Conservation (phyloP, 2,797 vertebrate species). For the Lepidocolaptes lacrymiger region DNA sequence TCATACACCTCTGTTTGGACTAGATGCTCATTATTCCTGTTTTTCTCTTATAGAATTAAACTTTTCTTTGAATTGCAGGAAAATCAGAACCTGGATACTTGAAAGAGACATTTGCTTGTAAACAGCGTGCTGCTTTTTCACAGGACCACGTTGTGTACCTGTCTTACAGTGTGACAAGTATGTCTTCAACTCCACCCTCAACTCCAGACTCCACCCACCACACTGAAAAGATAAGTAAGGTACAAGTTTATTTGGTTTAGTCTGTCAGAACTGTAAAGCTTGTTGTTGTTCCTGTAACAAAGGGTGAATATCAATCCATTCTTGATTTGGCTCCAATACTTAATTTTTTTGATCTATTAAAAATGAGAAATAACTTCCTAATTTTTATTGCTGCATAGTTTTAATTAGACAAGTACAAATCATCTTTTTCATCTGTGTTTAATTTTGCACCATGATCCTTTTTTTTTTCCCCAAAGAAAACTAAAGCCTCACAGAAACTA, state of each 20-base stretch:
- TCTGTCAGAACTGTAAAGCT: not conserved
- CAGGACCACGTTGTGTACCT: not conserved
- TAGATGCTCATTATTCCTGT: not conserved
- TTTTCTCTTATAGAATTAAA: not conserved
- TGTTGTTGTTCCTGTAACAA: not conserved
- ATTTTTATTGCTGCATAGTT: not conserved
- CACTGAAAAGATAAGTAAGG: conserved; percentile 65
- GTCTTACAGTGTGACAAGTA: not conserved
- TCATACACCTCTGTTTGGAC: not conserved
- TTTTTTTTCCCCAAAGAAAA: conserved; percentile 57
- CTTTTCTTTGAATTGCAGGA: conserved; percentile 70
- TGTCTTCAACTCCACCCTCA: conserved; percentile 68
- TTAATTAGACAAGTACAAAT: not conserved
- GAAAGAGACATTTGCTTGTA: conserved; percentile 72
- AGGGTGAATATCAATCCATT: not conserved
- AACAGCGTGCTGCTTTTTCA: conserved; percentile 49
- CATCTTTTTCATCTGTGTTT: not conserved
- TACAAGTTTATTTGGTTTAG: conserved; percentile 16
- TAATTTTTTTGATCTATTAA: not conserved
- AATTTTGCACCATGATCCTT: not conserved
- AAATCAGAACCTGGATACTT: conserved; percentile 54
- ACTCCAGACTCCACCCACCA: not conserved
- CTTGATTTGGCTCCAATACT: not conserved
- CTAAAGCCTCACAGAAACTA: conserved; percentile 32
- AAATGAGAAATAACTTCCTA: not conserved